Conservation (phyloP, 2,797 vertebrate genomes). For the Distichodus sexfasciatus region DNA sequence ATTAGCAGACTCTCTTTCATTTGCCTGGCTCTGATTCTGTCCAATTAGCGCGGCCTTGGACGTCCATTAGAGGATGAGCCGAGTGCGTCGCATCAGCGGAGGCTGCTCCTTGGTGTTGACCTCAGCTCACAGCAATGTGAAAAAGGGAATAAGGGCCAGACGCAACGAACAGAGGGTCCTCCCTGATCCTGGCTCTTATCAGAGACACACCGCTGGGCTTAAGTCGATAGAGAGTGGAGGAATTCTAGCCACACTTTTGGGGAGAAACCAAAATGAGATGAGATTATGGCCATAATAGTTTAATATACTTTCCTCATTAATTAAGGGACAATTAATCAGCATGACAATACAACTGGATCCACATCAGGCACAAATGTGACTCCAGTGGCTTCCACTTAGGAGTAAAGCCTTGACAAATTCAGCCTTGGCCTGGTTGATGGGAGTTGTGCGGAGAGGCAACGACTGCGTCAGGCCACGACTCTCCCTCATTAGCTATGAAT, state of each 20-base stretch:
- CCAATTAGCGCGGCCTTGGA: constrained; percentile 67
- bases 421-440: constrained; percentile 52
- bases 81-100: constrained; percentile 71
- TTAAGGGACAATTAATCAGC: constrained; percentile 2
- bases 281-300: too few species aligned
- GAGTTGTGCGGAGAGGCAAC: constrained; percentile 54
- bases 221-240: constrained; percentile 57
- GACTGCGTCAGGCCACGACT: too few species aligned
- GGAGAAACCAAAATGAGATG: constrained; percentile 28
- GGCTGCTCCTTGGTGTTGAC: constrained; percentile 71
- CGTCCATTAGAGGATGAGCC: constrained; percentile 71
- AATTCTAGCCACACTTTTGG: constrained; percentile 47
- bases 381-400: constrained; percentile 7
- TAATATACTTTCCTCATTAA: too few species aligned
- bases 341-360: constrained; percentile 20
- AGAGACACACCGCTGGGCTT: constrained; percentile 70
- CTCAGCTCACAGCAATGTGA: constrained; percentile 75
- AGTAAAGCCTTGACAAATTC: constrained; percentile 28
- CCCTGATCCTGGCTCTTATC: constrained; percentile 73
- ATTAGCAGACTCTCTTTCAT: constrained; percentile 28
- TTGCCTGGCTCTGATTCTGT: constrained; percentile 12
- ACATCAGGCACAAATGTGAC: constrained; percentile 19
- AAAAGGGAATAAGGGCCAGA: constrained; percentile 68
- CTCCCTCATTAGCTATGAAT: constrained; percentile 78
- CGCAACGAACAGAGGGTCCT: constrained; percentile 76